phyloP scores from a whole-genome alignment of 2,113 vertebrate species.

The Chrysemys picta region DNA sequence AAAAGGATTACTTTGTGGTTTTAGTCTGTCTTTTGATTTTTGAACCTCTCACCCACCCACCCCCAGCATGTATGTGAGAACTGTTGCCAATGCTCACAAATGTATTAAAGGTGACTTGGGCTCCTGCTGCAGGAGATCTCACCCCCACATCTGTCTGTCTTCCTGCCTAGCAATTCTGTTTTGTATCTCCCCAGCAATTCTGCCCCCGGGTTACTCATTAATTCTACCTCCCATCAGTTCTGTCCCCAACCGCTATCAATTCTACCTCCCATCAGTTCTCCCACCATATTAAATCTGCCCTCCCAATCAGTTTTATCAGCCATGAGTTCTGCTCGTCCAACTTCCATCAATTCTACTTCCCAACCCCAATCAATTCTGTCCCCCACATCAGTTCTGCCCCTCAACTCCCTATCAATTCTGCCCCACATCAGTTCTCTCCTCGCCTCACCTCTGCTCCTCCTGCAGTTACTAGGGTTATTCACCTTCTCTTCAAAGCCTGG shows the following conservation, averaged over 20 bases:
- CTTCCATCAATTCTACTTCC: background rate
- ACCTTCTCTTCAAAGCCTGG: background rate
- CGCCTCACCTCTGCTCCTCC: background rate
- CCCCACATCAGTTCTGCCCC: background rate
- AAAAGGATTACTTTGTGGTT: too few relatives aligned
- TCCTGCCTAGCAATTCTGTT: too few relatives aligned
- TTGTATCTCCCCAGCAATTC: too few relatives aligned
- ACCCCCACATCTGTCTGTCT: too few relatives aligned
- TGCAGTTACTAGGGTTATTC: background rate
- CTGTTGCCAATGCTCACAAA: too few relatives aligned
- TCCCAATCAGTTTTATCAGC: background rate
- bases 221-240: background rate
- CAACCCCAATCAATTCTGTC: background rate
- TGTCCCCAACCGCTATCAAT: too few relatives aligned
- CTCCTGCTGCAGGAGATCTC: too few relatives aligned
- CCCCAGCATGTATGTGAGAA: too few relatives aligned
- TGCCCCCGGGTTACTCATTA: background rate
- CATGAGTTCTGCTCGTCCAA: background rate
- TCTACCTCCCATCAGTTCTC: too few relatives aligned
- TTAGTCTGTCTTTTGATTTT: too few relatives aligned
- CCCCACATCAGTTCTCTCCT: background rate
- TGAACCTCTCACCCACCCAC: too few relatives aligned
- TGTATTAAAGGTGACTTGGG: too few relatives aligned
- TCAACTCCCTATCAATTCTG: background rate
- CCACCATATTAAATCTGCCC: background rate